These are phyloP conservation scores for Tuta absoluta DNA, from an alignment of 2,888 invertebrate genomes.

Conservation along the genomic window DNA sequence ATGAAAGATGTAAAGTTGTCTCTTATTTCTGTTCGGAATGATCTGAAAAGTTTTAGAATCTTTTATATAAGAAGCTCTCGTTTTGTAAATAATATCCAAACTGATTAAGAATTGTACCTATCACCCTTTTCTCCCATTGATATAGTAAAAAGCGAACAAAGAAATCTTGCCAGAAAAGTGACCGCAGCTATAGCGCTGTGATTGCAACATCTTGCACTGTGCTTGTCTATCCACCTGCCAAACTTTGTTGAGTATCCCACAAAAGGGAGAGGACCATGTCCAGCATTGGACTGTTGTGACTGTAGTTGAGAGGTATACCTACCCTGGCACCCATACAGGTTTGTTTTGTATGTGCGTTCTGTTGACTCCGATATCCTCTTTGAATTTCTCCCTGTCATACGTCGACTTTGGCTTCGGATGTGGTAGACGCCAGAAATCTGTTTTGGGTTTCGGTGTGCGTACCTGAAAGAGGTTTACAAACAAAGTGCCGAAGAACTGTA, in stretches of 20 bases:
- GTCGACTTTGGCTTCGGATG: conserved; percentile 52
- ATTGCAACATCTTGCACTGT: too few relatives aligned
- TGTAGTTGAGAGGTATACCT: conserved; percentile 26
- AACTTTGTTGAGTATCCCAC: too few relatives aligned
- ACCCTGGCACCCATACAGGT: conserved; percentile 65
- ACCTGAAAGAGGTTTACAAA: conserved; percentile 44
- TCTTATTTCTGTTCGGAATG: conserved; percentile 65
- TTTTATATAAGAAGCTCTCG: neutral
- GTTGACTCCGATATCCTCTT: conserved; percentile 63
- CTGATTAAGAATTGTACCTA: too few relatives aligned
- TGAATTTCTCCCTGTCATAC: conserved; percentile 67
- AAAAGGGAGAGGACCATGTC: too few relatives aligned
- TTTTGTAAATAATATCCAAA: too few relatives aligned
- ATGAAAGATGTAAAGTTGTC: conserved; percentile 57
- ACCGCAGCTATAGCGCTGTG: too few relatives aligned
- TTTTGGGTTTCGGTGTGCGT: conserved; percentile 56
- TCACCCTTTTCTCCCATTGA: too few relatives aligned
- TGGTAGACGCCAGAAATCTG: conserved; percentile 54
- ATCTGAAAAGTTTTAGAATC: conserved; percentile 46
- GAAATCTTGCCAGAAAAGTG: too few relatives aligned
- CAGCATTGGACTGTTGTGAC: too few relatives aligned
- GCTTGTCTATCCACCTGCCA: too few relatives aligned
- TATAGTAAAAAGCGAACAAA: too few relatives aligned
- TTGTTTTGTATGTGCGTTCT: conserved; percentile 64
- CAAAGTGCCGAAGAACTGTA: too few relatives aligned